Percentiles rank a stretch among this genome's conserved stretches.
Evolutionary conservation across 2,888 invertebrate species (phyloP).

Genomic region (Plagiodera versicolora): DNA sequence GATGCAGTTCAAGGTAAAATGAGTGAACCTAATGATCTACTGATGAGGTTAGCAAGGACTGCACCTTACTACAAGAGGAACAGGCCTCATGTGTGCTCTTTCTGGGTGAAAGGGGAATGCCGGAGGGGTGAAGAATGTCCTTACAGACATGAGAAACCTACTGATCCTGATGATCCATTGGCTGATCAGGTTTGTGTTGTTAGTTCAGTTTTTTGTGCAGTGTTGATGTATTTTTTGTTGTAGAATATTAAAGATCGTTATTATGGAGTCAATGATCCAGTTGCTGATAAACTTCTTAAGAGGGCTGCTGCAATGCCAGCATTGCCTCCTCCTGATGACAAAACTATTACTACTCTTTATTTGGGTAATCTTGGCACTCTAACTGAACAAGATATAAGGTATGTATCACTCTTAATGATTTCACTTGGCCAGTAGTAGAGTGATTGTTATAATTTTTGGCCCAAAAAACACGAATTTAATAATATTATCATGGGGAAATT

Average conservation of each 20-base stretch:
- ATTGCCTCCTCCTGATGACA: constrained; percentile 93
- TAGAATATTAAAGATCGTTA: constrained; percentile 92
- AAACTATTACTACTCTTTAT: constrained; percentile 93
- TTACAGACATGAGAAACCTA: constrained; percentile 93
- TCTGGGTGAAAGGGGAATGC: constrained; percentile 98
- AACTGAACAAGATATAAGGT: constrained; percentile 83
- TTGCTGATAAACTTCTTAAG: constrained; percentile 90
- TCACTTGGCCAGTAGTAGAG: too few species aligned
- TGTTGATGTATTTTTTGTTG: constrained; percentile 14
- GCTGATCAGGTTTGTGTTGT: constrained; percentile 69
- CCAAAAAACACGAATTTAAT: too few species aligned
- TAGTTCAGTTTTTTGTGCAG: too few species aligned
- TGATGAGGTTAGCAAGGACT: constrained; percentile 86
- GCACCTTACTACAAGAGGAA: constrained; percentile 95
- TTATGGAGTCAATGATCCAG: constrained; percentile 94
- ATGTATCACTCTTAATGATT: too few species aligned
- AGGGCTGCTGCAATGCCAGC: constrained; percentile 93
- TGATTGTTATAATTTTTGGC: too few species aligned
- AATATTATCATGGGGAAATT: too few species aligned
- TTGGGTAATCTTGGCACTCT: constrained; percentile 94
- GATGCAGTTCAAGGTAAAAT: constrained; percentile 69
- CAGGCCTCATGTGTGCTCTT: constrained; percentile 93
- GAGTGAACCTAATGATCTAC: constrained; percentile 77
- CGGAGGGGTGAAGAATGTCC: constrained; percentile 96
- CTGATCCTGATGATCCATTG: constrained; percentile 95